Evolutionary conservation across 2,888 invertebrate genomes (phyloP).

Genomic region (Lasioglossum pauxillum): DNA sequence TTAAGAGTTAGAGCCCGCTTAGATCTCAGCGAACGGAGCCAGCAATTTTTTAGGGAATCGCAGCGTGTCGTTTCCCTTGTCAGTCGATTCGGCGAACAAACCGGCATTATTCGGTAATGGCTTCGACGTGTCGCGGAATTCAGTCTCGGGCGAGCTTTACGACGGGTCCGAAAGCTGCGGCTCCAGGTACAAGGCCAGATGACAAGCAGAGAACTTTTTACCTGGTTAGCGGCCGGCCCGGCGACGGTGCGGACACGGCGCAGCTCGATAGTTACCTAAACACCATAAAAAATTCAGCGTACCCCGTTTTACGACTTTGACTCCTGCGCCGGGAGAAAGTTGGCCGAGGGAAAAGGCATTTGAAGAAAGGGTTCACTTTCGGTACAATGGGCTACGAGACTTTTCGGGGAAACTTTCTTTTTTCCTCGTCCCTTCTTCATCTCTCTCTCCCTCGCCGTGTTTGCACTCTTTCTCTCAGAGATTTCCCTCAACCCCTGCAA

Average conservation of each 20-base stretch:
- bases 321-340: conserved; percentile 76
- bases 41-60: not conserved
- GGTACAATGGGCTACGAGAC: conserved; percentile 57
- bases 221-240: conserved; percentile 41
- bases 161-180: not conserved
- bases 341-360: conserved; percentile 48
- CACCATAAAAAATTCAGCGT: conserved; percentile 80
- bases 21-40: not conserved
- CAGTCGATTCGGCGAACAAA: not conserved
- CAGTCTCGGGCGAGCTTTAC: not conserved
- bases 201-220: conserved; percentile 51
- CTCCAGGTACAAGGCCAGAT: conserved; percentile 31
- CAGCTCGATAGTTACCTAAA: conserved; percentile 75
- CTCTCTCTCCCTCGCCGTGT: not conserved
- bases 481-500: conserved; percentile 80
- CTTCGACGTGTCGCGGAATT: not conserved
- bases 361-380: conserved; percentile 77
- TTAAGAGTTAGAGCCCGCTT: not conserved
- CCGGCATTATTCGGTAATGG: conserved; percentile 1
- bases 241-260: conserved; percentile 11
- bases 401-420: conserved; percentile 75
- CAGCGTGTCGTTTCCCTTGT: not conserved
- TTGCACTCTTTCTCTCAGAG: conserved; percentile 54
- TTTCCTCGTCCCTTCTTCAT: conserved; percentile 64
- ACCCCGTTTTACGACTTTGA: conserved; percentile 78